Percentiles rank a stretch among this genome's conserved stretches.
Evolutionary conservation across 1,140 invertebrate genomes (phyloP).

Genomic region (Phthorimaea operculella): DNA sequence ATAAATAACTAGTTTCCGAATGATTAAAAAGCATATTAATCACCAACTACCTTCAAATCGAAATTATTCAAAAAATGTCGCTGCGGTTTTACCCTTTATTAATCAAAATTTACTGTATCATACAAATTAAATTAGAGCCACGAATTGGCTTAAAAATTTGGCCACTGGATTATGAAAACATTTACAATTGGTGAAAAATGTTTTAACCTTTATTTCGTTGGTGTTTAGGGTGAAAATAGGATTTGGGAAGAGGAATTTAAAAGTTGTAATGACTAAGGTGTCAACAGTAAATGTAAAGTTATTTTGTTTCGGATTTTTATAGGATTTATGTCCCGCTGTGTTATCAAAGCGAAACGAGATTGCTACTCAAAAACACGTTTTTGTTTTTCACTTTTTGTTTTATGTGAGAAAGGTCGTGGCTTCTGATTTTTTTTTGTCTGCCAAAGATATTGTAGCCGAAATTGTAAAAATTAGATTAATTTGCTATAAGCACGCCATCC

Average conservation of each 20-base stretch:
- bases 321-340: slow-evolving; percentile 41
- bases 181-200: background rate
- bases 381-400: too few relatives aligned
- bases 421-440: too few relatives aligned
- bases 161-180: slow-evolving; percentile 31
- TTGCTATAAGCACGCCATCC: too few relatives aligned
- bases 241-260: background rate
- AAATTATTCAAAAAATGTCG: slow-evolving; percentile 28
- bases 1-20: too few relatives aligned
- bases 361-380: background rate
- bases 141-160: slow-evolving; percentile 33
- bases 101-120: slow-evolving; percentile 41
- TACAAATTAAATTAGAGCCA: slow-evolving; percentile 50
- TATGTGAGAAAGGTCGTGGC: too few relatives aligned
- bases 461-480: too few relatives aligned
- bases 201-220: background rate
- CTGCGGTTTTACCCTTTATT: slow-evolving; percentile 31
- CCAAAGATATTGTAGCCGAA: too few relatives aligned
- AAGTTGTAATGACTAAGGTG: slow-evolving; percentile 22
- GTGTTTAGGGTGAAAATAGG: background rate
- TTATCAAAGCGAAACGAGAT: background rate
- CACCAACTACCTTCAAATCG: too few relatives aligned
- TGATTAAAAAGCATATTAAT: too few relatives aligned
- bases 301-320: slow-evolving; percentile 40
- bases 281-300: slow-evolving; percentile 33